phyloP scores from a whole-genome alignment of 2,797 vertebrate species.

The Mus caroli region DNA sequence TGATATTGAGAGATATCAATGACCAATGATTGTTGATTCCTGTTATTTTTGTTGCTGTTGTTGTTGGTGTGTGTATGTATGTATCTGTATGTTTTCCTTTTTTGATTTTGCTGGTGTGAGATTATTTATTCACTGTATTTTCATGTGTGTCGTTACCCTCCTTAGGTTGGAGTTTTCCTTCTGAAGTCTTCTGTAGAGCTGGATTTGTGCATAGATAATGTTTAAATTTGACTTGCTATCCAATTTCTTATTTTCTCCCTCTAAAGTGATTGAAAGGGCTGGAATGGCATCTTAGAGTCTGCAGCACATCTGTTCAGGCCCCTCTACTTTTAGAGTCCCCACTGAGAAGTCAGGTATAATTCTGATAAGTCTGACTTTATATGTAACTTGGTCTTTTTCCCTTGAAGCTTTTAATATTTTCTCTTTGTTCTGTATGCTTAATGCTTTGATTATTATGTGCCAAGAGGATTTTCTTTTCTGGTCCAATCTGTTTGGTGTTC shows the following conservation, averaged over 20 bases:
- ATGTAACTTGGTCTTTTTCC: not conserved
- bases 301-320: not conserved
- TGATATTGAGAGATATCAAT: not conserved
- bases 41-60: not conserved
- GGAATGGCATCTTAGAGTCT: not conserved
- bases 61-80: not conserved
- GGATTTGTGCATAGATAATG: not conserved
- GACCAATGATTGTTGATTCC: not conserved
- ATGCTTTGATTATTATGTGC: not conserved
- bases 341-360: not conserved
- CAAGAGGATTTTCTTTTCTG: not conserved
- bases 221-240: not conserved
- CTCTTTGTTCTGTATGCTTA: not conserved
- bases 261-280: not conserved
- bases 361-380: not conserved
- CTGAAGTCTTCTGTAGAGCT: not conserved
- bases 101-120: not conserved
- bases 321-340: not conserved
- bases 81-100: not conserved
- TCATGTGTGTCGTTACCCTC: not conserved
- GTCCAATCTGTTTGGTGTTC: not conserved
- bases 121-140: not conserved
- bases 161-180: not conserved
- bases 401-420: not conserved
- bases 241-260: not conserved